Base-by-base conservation (phyloP, 2,113 vertebrate species). In the Indicator indicator region DNA sequence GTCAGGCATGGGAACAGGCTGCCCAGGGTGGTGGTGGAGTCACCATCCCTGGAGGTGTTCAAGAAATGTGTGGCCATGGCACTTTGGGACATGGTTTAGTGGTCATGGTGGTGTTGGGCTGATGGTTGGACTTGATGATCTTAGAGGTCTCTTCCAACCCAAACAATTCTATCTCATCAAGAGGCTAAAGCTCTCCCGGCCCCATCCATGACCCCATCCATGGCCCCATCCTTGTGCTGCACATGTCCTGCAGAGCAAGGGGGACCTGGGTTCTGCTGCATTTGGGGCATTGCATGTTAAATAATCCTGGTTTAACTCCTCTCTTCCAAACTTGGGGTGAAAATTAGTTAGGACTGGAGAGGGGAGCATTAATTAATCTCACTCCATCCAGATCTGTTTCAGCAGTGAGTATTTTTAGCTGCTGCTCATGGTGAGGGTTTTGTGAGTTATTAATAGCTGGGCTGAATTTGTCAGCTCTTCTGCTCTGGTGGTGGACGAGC, bases 341-440 rank as follows among this genome's bases (percentile, higher is more conserved):
- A 81, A 84, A 68, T 63, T 59, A 90, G 65, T 90, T 81, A 77
- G 62, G 69, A 63, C n/a, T 16, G 36, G 70, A 32, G 44, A 27
- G 0, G 2, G 0, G 9, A 80, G 48, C 28, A 32, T 76, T 90
- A 90, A 80, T 88, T 84, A 84, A 75, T 62, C 48, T 63, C 1
- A 0, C 28, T 62, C 80, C 40, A 20, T 50, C 36, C 59, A 56
- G 11, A 48, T 84, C 75, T 48, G 8, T 56, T 65, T 42, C 36
- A 79, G 84, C 63, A 58, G 60, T 2, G 10, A 46, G 46, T 72
- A 72, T 90, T 87, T 90, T 87, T 90, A 86, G 85, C 72, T 65
- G 72, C 77, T 86, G 81, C 75, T 84, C 60, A 1, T 23, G 33
- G 56, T 78, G 73, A 58, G 16, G 18, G 55, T 62, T 87, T 27